Evolutionary conservation across 30 jellyfish, hydroid and myxozoan species (phyloP).

Genomic region (Chrysaora quinquecirrha): DNA sequence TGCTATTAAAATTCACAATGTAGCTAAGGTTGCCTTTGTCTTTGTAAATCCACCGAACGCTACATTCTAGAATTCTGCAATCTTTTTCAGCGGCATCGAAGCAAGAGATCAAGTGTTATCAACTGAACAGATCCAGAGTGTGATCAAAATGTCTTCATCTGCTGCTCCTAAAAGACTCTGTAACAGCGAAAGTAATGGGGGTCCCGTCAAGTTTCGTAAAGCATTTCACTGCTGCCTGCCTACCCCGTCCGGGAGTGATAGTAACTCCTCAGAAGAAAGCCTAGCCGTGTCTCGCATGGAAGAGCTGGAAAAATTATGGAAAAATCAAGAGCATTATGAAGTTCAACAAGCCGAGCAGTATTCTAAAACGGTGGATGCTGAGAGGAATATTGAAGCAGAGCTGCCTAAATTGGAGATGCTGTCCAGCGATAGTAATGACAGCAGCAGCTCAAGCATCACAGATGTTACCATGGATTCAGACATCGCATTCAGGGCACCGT

Average conservation of each 20-base stretch:
- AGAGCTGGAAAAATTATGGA: constrained; percentile 63
- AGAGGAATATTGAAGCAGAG: constrained; percentile 54
- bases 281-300: constrained; percentile 77
- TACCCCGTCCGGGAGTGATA: constrained; percentile 87
- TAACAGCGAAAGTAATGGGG: not conserved
- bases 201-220: constrained; percentile 49
- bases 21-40: too few species aligned
- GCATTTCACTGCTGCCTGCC: constrained; percentile 35
- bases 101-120: constrained; percentile 70
- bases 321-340: constrained; percentile 66
- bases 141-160: constrained; percentile 13
- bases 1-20: too few species aligned
- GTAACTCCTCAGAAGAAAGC: constrained; percentile 68
- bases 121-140: constrained; percentile 73
- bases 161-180: constrained; percentile 23
- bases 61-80: too few species aligned
- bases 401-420: constrained; percentile 72
- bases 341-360: constrained; percentile 54
- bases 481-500: constrained; percentile 72
- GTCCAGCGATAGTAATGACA: constrained; percentile 8
- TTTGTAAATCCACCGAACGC: too few species aligned
- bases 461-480: constrained; percentile 41
- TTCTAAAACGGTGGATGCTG: constrained; percentile 1
- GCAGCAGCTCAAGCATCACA: not conserved
- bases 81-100: constrained; percentile 89